Evolutionary conservation across 1,140 invertebrate genomes (phyloP), one percentile per base, ranked within the genome.

Genomic region (Drosophila simulans): DNA sequence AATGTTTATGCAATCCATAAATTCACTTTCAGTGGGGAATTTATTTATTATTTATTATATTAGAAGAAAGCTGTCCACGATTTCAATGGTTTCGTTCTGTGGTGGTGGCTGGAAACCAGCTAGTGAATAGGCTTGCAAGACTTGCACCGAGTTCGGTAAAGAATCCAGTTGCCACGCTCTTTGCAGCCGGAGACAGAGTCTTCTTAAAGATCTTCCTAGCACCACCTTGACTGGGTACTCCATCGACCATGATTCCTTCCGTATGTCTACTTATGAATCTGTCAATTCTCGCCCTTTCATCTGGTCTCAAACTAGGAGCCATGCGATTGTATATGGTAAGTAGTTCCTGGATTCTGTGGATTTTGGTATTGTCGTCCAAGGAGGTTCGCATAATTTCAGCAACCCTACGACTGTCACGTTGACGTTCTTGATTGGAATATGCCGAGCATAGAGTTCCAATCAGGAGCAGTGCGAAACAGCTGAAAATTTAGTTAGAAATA

Each of bases 151-250:
- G 35, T 5, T 40, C 15, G n/a, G 27, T 11, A 25, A 62, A 62
- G 13, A 62, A 40, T 15, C 52, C 35, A 2, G 3, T 11, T 1
- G 51, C 22, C 12, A 40, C 15, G 0, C 22, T 20, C 5, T n/a
- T 39, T 1, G 8, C 31, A 27, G 3, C 12, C 11, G n/a, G 10
- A n/a, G 4, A 7, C 11, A 27, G 8, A 11, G 8, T 5, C 34
- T 55, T 55, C 10, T 0, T 10, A 5, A 8, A 12, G 10, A 25
- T 27, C 15, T 55, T 39, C 8, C 17, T 60, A 12, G 34, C 3
- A 3, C 58, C 35, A 8, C 51, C 51, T 1, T 62, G 51, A 31
- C 5, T 20, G 2, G 51, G 52, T 17, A 57, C 52, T 57, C 52
- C 58, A 12, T 56, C 58, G 52, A 62, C 4, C 1, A 31, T 1